Base-by-base conservation (phyloP, 2,113 vertebrate genomes). In the Cygnus atratus region DNA sequence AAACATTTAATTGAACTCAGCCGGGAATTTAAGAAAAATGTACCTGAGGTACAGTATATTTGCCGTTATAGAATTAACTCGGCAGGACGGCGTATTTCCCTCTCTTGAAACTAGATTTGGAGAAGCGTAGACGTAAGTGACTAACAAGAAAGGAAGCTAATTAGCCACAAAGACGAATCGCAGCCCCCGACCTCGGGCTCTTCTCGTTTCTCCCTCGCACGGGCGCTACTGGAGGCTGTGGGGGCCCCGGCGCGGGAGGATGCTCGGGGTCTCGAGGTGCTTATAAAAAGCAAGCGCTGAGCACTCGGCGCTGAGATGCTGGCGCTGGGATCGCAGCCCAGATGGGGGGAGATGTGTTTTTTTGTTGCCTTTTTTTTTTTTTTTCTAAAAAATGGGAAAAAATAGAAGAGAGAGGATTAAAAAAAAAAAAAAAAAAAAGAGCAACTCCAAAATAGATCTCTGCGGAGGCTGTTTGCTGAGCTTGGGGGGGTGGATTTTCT, bases 11-110 rank as follows among this genome's bases (percentile, higher is more conserved):
- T 99, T 97, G 98, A 99, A 98, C 98, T 99, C 98, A 98, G 99
- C 95, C 97, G 98, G 97, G 99, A 99, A 98, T 99, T 99, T 98
- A 98, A 98, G 98, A 98, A 98, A 98, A 99, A 99, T 98, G 98
- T 98, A 98, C 99, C 99, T 91, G 99, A 99, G 98, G 98, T 99
- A 98, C 80, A 97, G 98, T 97, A 94, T 93, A 87, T 96, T 96
- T 97, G 95, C 96, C 93, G 86, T 39, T 83, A 52, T 87, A 76
- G 97, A 97, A 97, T 98, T 97, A 97, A 89, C 97, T 92, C 88
- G 1, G 95, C 95, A 48, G 96, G 97, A 88, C 33, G 2, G 93
- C 5, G 6, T 65, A 70, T 96, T 96, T 95, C 85, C 95, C 92
- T 90, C 95, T 81, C 37, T 70, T 71, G 88, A 92, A 92, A 95